phyloP scores from a whole-genome alignment of 2,888 invertebrate genomes.

The Amblyjoppa proteus region DNA sequence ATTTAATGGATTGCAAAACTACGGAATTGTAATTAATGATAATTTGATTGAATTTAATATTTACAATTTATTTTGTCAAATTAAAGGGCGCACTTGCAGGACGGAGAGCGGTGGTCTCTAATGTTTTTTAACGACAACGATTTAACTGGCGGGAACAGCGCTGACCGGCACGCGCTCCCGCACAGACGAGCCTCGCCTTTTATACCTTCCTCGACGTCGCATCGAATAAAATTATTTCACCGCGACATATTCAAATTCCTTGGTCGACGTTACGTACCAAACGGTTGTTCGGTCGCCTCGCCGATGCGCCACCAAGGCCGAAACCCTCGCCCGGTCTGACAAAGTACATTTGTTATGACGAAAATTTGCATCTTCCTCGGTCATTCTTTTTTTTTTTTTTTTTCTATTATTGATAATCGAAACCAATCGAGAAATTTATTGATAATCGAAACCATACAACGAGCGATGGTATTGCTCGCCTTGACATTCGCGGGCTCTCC shows the following conservation, averaged over 20 bases:
- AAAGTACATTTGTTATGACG: not conserved
- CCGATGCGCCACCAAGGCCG: no score
- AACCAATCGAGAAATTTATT: slow-evolving; percentile 63
- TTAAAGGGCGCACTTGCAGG: no score
- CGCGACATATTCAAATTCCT: not conserved
- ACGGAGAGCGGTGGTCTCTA: no score
- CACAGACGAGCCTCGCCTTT: slow-evolving; percentile 49
- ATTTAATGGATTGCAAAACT: no score
- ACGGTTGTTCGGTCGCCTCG: no score
- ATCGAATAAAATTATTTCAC: slow-evolving; percentile 73
- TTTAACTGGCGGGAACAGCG: not conserved
- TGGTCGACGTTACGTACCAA: no score
- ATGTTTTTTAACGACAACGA: no score
- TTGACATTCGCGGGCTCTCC: no score
- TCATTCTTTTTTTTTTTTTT: not conserved
- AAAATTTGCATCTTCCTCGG: not conserved
- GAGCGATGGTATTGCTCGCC: slow-evolving; percentile 11
- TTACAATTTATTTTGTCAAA: no score
- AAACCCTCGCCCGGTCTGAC: no score
- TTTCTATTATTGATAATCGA: slow-evolving; percentile 65
- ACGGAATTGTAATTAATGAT: no score
- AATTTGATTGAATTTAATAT: no score
- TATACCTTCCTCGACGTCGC: slow-evolving; percentile 66
- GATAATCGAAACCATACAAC: slow-evolving; percentile 73
- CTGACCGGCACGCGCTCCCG: not conserved